phyloP scores from a whole-genome alignment of 53 echinoderm and acorn worm genomes.

The Echinarachnius parma region DNA sequence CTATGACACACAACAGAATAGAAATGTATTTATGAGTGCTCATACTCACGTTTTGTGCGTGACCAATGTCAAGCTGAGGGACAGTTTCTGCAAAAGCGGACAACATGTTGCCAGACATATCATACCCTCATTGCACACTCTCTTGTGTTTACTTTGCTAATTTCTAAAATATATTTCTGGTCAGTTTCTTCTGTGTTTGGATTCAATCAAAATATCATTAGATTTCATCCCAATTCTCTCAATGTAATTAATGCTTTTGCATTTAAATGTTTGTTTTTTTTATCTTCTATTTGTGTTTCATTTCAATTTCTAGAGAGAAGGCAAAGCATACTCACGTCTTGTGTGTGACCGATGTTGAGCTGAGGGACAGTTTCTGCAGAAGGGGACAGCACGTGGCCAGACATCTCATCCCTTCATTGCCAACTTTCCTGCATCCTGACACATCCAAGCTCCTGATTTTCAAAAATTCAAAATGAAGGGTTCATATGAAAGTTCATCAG shows the following conservation, averaged over 20 bases:
- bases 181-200: too few species aligned
- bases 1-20: too few species aligned
- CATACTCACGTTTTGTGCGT: slow-evolving; percentile 92
- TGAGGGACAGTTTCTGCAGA: slow-evolving; percentile 65
- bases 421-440: slow-evolving; percentile 85
- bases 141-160: too few species aligned
- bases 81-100: slow-evolving; percentile 58
- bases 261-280: too few species aligned
- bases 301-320: too few species aligned
- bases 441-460: slow-evolving; percentile 70
- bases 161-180: too few species aligned
- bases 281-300: too few species aligned
- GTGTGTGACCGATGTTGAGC: slow-evolving; percentile 76
- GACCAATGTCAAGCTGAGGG: slow-evolving; percentile 75
- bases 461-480: background rate
- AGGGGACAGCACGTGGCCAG: slow-evolving; percentile 80
- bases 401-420: slow-evolving; percentile 74
- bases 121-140: slow-evolving; percentile 78
- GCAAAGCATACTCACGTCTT: slow-evolving; percentile 69
- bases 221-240: too few species aligned
- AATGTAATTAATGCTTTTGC: too few species aligned
- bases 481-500: background rate
- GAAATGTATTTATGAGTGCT: too few species aligned
- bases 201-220: too few species aligned
- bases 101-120: slow-evolving; percentile 79